Evolutionary conservation across 2,113 vertebrate genomes (phyloP), one percentile per base, ranked within the genome.

Genomic region (Caloenas nicobarica): DNA sequence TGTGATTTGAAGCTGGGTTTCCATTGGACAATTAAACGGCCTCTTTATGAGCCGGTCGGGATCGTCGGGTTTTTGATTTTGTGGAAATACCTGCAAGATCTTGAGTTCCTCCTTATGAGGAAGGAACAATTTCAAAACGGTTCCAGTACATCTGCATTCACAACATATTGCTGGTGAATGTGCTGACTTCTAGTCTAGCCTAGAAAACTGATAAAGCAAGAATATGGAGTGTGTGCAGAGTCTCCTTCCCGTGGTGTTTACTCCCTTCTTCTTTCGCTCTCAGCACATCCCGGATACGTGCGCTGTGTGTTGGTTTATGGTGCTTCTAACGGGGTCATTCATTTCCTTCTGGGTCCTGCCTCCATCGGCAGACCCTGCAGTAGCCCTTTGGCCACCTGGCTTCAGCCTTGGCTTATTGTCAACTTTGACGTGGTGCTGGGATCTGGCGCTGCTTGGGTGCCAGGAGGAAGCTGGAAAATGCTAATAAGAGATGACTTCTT

Each of bases 181-280:
- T 36, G 46, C 56, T 31, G 28, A 5, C 54, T 71, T 61, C 24
- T 50, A 38, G 58, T 25, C 13, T 38, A 16, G 17, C 46, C 13
- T 40, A 33, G n/a, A 44, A 88, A 28, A 51, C 33, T 9, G 36
- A 8, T 76, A 14, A 40, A 5, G 4, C 9, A 15, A 4, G 58
- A 60, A 12, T 56, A 12, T 26, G 2, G 34, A 3, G 8, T 2
- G 13, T 9, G 0, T 3, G 10, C 46, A 24, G 46, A 16, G 17
- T 17, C 60, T 78, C 26, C 31, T 78, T 62, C 54, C 31, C 16
- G 0, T 2, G 5, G 51, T 10, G 13, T 69, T 68, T 9, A 4
- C n/a, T 58, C 24, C 53, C 28, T 72, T 34, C 33, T 38, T 16
- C 29, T 34, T 42, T 77, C 36, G 12, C 56, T 6, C 44, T 34